A percentile compares a stretch with the other conserved stretches of the same genome.
These are phyloP conservation scores for Chiloscyllium plagiosum DNA, from an alignment of 2,113 vertebrate species.

Conservation along the genomic window DNA sequence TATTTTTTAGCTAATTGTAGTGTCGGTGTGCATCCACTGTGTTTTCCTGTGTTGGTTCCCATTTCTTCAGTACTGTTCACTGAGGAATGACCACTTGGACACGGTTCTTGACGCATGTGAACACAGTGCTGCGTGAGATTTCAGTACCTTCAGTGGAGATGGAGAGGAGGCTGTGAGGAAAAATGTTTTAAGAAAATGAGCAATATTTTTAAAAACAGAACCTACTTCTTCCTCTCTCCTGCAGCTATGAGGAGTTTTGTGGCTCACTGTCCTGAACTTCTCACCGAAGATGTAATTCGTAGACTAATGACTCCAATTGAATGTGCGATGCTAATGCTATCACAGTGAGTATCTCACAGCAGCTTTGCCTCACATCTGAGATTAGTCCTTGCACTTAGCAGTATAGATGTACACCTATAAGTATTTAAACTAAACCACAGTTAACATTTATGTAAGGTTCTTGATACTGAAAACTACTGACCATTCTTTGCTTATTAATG, in stretches of 20 bases:
- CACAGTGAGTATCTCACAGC: conserved; percentile 76
- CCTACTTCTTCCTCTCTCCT: conserved; percentile 33
- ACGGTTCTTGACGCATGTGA: no score
- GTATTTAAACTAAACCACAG: background rate
- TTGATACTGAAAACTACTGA: background rate
- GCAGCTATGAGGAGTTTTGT: conserved; percentile 98
- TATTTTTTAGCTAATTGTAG: background rate
- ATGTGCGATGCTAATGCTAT: conserved; percentile 99
- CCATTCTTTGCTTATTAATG: background rate
- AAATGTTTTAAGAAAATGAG: background rate
- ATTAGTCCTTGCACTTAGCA: background rate
- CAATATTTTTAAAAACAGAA: background rate
- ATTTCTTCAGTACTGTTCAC: background rate
- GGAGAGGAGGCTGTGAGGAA: background rate
- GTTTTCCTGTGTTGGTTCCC: background rate
- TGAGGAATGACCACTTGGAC: no score
- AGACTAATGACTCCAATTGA: conserved; percentile 96
- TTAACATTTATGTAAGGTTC: background rate
- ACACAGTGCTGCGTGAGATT: background rate
- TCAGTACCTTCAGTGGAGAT: background rate
- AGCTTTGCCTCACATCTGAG: background rate
- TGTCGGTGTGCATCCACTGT: background rate
- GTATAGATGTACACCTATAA: no score
- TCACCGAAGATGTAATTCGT: conserved; percentile 94
- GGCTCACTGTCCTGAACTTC: conserved; percentile 92